These are phyloP conservation scores for Bhutanitis thaidina DNA, from an alignment of 2,888 invertebrate species.

Conservation along the genomic window DNA sequence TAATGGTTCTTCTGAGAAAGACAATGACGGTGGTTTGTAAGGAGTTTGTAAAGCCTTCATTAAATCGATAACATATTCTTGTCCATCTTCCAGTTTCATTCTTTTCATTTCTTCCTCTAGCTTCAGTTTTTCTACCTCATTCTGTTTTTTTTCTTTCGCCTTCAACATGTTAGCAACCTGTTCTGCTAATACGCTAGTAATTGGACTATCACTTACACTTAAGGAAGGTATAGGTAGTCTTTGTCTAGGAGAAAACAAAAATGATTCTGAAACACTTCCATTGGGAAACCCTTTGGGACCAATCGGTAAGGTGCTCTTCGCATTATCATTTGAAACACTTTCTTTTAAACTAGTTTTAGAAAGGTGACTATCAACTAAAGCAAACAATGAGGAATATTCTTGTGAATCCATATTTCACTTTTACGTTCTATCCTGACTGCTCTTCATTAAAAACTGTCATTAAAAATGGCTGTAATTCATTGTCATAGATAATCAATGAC, in stretches of 20 bases:
- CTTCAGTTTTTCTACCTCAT: slow-evolving; percentile 42
- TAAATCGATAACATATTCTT: slow-evolving; percentile 54
- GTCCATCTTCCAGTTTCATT: slow-evolving; percentile 38
- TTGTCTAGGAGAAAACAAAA: slow-evolving; percentile 32
- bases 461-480: too few species aligned
- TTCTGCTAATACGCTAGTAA: slow-evolving; percentile 45
- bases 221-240: slow-evolving; percentile 49
- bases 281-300: slow-evolving; percentile 27
- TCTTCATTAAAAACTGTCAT: too few species aligned
- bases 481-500: too few species aligned
- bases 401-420: slow-evolving; percentile 37
- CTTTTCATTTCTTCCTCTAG: slow-evolving; percentile 40
- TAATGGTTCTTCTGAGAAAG: slow-evolving; percentile 24
- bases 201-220: slow-evolving; percentile 40
- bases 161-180: slow-evolving; percentile 65
- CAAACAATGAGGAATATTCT: slow-evolving; percentile 57
- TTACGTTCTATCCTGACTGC: too few species aligned
- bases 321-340: background rate
- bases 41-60: slow-evolving; percentile 48
- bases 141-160: slow-evolving; percentile 51
- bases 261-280: slow-evolving; percentile 41
- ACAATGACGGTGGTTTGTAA: slow-evolving; percentile 20
- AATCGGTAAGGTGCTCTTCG: slow-evolving; percentile 27
- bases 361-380: slow-evolving; percentile 61
- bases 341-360: slow-evolving; percentile 51